phyloP scores from a whole-genome alignment of 2,113 vertebrate species.

The Chionomys nivalis region DNA sequence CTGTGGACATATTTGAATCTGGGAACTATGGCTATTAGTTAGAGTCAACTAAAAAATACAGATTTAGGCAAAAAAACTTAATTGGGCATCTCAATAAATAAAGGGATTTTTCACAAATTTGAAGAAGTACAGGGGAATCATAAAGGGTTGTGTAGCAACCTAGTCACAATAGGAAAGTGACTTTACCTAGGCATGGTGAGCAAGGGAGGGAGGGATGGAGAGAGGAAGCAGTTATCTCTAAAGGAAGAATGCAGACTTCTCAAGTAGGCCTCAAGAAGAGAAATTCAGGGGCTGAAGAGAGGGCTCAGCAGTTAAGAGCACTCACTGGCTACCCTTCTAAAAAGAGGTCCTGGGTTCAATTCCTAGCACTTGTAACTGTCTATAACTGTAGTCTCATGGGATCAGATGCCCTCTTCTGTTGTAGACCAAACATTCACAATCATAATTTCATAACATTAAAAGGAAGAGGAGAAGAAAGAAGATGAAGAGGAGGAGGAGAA shows the following conservation, averaged over 20 bases:
- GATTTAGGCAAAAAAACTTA: neutral
- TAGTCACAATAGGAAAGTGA: neutral
- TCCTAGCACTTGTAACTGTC: neutral
- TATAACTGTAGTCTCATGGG: neutral
- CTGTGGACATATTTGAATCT: neutral
- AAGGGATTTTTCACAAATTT: slow-evolving; percentile 34
- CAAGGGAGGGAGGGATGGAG: neutral
- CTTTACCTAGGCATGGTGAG: neutral
- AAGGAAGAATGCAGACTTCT: neutral
- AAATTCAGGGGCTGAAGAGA: neutral
- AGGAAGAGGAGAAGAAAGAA: neutral
- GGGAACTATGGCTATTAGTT: neutral
- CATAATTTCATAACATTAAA: neutral
- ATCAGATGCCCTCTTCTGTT: neutral
- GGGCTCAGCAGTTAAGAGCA: neutral
- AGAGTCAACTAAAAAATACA: neutral
- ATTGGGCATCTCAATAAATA: neutral
- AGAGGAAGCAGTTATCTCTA: neutral
- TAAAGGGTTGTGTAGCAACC: neutral
- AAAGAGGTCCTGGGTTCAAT: neutral
- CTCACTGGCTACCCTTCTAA: neutral
- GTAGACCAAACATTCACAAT: neutral
- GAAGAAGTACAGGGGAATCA: neutral
- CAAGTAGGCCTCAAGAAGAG: neutral
- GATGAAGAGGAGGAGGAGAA: neutral